phyloP scores from a whole-genome alignment of 2,888 invertebrate species.

The Diadromus collaris region DNA sequence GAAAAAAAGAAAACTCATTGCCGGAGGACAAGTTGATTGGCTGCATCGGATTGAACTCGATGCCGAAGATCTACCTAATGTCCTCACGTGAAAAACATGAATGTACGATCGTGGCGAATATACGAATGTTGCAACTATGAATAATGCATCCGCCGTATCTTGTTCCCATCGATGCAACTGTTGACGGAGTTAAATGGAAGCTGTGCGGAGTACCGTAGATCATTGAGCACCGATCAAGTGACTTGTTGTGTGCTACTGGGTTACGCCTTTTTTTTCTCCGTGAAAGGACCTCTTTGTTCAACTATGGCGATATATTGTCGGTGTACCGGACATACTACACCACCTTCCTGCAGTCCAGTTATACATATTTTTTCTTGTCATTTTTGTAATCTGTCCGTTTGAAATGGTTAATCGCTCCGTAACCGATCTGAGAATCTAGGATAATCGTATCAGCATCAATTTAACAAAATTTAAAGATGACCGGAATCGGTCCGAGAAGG shows the following conservation, averaged over 20 bases:
- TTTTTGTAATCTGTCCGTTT: slow-evolving; percentile 31
- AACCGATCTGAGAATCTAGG: slow-evolving; percentile 52
- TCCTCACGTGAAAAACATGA: not conserved
- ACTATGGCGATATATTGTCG: not conserved
- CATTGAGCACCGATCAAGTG: not conserved
- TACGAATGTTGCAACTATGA: slow-evolving; percentile 26
- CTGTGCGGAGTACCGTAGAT: not conserved
- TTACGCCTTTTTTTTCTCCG: slow-evolving; percentile 22
- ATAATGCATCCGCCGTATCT: slow-evolving; percentile 15
- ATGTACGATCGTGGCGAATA: not conserved
- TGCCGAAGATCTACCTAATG: slow-evolving; percentile 29
- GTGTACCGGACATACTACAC: not conserved
- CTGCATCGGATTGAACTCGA: slow-evolving; percentile 36
- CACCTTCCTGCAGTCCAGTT: no score
- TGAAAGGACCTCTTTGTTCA: slow-evolving; percentile 55
- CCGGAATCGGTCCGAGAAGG: no score
- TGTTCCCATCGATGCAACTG: slow-evolving; percentile 40
- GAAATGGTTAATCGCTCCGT: slow-evolving; percentile 47
- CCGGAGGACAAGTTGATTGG: not conserved
- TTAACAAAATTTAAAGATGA: no score
- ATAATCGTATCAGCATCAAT: not conserved
- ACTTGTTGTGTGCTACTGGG: slow-evolving; percentile 16
- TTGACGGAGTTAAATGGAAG: slow-evolving; percentile 43
- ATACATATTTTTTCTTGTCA: not conserved
- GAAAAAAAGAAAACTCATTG: slow-evolving; percentile 19